Evolutionary conservation across 1,140 invertebrate species (phyloP).

Genomic region (Acyrthosiphon pisum): DNA sequence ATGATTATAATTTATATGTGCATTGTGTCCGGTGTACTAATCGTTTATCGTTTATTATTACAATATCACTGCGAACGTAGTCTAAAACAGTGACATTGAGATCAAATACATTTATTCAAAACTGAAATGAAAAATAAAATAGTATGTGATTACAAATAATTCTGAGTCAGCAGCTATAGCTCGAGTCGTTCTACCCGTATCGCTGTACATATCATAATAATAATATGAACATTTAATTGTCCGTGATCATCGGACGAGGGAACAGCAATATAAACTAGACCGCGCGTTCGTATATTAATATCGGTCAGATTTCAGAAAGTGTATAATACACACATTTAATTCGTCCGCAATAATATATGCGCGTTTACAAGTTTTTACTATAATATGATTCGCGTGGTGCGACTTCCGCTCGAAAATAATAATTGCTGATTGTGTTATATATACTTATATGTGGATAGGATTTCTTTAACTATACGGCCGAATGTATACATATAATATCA

Average conservation of each 20-base stretch:
- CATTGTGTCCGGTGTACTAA: not conserved
- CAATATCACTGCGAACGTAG: not conserved
- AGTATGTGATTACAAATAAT: not conserved
- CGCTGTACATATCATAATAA: not conserved
- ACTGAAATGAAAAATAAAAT: not conserved
- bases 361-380: not conserved
- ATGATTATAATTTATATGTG: not conserved
- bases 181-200: not conserved
- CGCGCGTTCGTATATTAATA: not conserved
- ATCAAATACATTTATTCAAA: not conserved
- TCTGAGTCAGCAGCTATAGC: not conserved
- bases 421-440: not conserved
- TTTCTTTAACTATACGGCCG: not conserved
- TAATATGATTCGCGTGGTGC: not conserved
- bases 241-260: not conserved
- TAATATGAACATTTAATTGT: not conserved
- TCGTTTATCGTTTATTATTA: not conserved
- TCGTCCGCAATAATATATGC: not conserved
- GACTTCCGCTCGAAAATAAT: not conserved
- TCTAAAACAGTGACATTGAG: not conserved
- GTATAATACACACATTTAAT: not conserved
- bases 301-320: not conserved
- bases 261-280: not conserved
- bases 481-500: not conserved
- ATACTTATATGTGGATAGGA: not conserved